Evolutionary conservation across 2,113 vertebrate genomes (phyloP), one percentile per base, ranked within the genome.

Genomic region (Rhinopomastus cyanomelas): DNA sequence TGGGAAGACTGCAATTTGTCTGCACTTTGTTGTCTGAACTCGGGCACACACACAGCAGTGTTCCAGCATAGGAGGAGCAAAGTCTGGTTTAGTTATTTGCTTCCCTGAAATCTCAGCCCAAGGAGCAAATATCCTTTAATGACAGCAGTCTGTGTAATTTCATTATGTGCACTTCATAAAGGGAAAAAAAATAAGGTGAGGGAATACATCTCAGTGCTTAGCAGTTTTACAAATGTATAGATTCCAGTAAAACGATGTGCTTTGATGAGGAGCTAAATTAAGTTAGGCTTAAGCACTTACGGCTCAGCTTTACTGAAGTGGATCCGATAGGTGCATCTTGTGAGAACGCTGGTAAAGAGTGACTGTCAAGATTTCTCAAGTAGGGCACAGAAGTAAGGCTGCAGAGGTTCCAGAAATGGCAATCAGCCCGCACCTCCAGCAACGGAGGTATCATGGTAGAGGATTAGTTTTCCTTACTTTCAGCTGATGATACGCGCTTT

Each of bases 1-100:
- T 66, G 81, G 59, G 69, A 91, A 89, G 49, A 53, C 59, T 34
- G 32, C 53, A 76, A 59, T 88, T 88, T 91, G 55, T 86, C 68
- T 88, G 49, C 8, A 2, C 8, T 84, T 65, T 68, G 19, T 94
- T 72, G 77, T 64, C 73, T 75, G 84, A 60, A 83, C 53, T 88
- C 57, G 32, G 42, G 36, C 36, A 72, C 74, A 75, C 74, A 75
- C 37, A 37, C 29, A 86, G 25, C 25, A 66, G 42, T 29, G 34
- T 78, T 81, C 8, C 49, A 77, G 52, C 49, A 26, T 3, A 12
- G 17, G 23, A 32, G 29, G n/a, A 36, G 37, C 46, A 52, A 90
- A 60, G 23, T 17, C 36, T 42, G 30, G 36, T 34, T 91, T 66
- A 65, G 52, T 15, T 49, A 36, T 92, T 86, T 85, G 77, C 27